Evolutionary conservation across 2,113 vertebrate species (phyloP).

Genomic region (Leucopsar rothschildi): DNA sequence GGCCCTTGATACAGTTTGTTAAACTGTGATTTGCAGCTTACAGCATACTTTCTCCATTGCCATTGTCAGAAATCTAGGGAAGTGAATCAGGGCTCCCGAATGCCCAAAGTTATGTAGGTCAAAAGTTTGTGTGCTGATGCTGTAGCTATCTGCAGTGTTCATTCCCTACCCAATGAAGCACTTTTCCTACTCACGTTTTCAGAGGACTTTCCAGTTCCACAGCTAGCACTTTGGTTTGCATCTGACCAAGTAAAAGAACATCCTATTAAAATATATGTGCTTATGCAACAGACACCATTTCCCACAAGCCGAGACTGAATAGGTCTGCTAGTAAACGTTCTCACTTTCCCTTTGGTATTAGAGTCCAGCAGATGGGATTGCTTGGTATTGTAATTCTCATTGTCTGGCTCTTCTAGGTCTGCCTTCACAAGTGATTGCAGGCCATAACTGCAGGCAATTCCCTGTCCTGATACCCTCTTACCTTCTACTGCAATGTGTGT

Average conservation of each 20-base stretch:
- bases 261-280: background rate
- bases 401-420: background rate
- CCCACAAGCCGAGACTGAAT: background rate
- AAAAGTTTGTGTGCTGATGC: background rate
- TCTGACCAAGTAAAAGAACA: background rate
- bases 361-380: accelerated
- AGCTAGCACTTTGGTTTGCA: background rate
- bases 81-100: accelerated
- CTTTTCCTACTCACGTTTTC: background rate
- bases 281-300: background rate
- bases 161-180: background rate
- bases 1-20: too few relatives aligned
- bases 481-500: background rate
- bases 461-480: background rate
- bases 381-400: background rate
- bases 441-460: background rate
- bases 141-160: background rate
- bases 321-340: background rate
- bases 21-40: background rate
- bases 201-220: background rate
- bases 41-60: background rate
- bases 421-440: background rate
- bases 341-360: background rate
- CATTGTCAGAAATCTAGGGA: background rate
- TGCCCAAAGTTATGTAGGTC: background rate